Conservation (phyloP, 1,140 invertebrate genomes). For the Drosophila tropicalis region DNA sequence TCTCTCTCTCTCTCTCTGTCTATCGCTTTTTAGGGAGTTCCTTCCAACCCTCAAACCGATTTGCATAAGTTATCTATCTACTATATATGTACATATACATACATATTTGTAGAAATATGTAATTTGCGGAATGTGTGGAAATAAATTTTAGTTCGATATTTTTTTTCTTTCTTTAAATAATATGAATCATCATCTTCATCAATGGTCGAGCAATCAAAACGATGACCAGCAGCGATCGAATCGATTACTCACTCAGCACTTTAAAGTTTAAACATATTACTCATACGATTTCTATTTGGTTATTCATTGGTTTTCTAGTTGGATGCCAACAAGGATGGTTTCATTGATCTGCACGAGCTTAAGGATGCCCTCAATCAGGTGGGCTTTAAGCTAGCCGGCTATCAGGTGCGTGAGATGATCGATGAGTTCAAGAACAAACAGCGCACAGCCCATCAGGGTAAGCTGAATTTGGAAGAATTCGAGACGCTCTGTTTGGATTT, state of each 20-base stretch:
- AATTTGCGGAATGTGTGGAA: background rate
- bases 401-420: constrained; percentile 94
- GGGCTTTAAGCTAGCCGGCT: constrained; percentile 96
- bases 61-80: no score
- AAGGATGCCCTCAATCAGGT: constrained; percentile 94
- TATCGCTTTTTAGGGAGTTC: no score
- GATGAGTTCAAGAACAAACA: constrained; percentile 92
- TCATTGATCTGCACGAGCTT: constrained; percentile 94
- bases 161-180: background rate
- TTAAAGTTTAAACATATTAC: background rate
- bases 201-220: constrained; percentile 1
- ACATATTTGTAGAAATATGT: background rate
- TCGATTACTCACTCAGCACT: constrained; percentile 6
- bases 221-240: background rate
- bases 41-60: background rate
- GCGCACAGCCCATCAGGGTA: constrained; percentile 88
- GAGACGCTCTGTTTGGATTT: constrained; percentile 94
- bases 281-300: background rate
- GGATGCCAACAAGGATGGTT: constrained; percentile 95
- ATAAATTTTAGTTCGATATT: background rate
- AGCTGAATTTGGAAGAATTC: constrained; percentile 93
- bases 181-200: background rate
- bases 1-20: no score
- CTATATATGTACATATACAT: background rate
- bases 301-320: constrained; percentile 87